These are phyloP conservation scores for Lethenteron camtschaticum DNA, from an alignment of 2,113 vertebrate genomes.

Conservation along the genomic window DNA sequence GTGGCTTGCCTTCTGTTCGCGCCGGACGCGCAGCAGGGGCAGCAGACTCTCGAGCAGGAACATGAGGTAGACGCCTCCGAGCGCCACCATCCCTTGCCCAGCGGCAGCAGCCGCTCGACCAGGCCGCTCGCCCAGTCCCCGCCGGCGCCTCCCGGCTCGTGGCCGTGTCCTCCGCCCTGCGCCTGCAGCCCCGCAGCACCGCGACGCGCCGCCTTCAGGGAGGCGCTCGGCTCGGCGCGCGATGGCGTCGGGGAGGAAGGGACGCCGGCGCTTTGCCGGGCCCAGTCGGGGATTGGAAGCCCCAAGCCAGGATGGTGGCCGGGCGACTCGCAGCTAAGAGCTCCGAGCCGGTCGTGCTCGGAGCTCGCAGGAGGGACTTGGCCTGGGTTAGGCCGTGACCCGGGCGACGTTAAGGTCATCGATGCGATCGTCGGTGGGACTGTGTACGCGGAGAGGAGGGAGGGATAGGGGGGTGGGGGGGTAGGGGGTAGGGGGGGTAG, in stretches of 20 bases:
- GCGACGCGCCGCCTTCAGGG: not conserved
- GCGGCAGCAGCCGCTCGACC: constrained; percentile 14
- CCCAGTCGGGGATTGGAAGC: not conserved
- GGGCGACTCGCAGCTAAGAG: no score
- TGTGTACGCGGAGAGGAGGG: no score
- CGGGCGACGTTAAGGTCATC: no score
- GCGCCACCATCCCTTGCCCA: constrained; percentile 72
- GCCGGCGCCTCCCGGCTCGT: constrained; percentile 8
- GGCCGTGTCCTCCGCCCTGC: constrained; percentile 12
- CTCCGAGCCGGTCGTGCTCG: no score
- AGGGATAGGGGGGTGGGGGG: no score
- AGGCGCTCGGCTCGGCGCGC: no score
- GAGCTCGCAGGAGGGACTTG: no score
- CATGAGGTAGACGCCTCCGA: constrained; percentile 85
- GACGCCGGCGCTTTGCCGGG: not conserved
- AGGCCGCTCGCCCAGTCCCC: constrained; percentile 8
- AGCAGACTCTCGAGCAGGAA: constrained; percentile 83
- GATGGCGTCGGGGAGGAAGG: not conserved
- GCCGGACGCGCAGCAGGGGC: constrained; percentile 12
- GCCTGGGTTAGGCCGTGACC: no score
- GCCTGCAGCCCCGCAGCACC: constrained; percentile 16
- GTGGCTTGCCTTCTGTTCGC: no score
- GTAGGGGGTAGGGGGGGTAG: no score
- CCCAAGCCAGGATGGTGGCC: not conserved
- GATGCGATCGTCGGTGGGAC: no score